A percentile compares a stretch with the other conserved stretches of the same genome.
phyloP scores from a whole-genome alignment of 2,888 invertebrate genomes.

The Macaria notata region DNA sequence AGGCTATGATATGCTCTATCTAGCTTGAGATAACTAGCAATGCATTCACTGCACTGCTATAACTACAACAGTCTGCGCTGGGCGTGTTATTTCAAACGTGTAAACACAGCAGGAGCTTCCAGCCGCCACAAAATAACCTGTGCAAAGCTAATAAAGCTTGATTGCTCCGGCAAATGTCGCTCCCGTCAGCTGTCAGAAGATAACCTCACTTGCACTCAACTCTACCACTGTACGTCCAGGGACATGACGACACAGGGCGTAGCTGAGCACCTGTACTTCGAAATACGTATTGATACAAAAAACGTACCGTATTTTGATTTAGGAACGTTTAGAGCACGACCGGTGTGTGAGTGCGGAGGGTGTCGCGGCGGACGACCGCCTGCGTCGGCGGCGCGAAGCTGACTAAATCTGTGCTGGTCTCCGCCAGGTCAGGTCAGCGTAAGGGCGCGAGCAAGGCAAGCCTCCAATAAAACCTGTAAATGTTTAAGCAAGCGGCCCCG shows the following conservation, averaged over 20 bases:
- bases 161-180: slow-evolving; percentile 15
- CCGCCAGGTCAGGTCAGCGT: slow-evolving; percentile 75
- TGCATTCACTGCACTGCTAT: too few species aligned
- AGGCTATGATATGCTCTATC: too few species aligned
- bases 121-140: slow-evolving; percentile 8
- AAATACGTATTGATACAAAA: background rate
- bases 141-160: slow-evolving; percentile 17
- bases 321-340: slow-evolving; percentile 49
- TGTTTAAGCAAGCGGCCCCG: slow-evolving; percentile 42
- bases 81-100: too few species aligned
- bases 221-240: background rate
- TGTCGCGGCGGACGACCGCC: slow-evolving; percentile 54
- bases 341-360: slow-evolving; percentile 43
- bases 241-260: too few species aligned
- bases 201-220: slow-evolving; percentile 25
- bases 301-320: slow-evolving; percentile 34
- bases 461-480: slow-evolving; percentile 49
- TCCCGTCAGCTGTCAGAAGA: slow-evolving; percentile 31
- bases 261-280: too few species aligned
- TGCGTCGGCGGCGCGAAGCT: slow-evolving; percentile 69
- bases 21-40: too few species aligned
- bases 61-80: too few species aligned
- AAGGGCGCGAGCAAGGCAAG: slow-evolving; percentile 51
- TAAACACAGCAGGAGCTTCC: background rate
- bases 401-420: slow-evolving; percentile 78